A percentile compares a stretch with the other conserved stretches of the same genome.
phyloP scores from a whole-genome alignment of 2,797 vertebrate species.

The Hephaestus fuliginosus region DNA sequence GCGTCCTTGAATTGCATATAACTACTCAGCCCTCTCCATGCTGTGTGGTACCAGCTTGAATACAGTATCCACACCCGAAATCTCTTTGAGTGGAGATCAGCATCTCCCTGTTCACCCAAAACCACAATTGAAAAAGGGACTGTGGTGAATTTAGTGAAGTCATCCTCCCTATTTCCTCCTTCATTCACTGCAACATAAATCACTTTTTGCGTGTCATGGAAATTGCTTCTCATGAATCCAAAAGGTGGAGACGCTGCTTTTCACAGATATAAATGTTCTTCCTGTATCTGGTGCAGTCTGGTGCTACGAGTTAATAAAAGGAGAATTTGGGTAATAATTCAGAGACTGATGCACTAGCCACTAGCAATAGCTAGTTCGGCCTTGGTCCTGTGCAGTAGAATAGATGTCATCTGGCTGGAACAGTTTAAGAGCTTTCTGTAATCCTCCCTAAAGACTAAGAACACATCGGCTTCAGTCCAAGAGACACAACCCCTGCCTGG shows the following conservation, averaged over 20 bases:
- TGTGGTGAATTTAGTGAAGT: conserved; percentile 57
- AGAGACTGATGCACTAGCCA: not conserved
- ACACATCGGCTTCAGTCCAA: conserved; percentile 64
- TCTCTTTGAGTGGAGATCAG: conserved; percentile 8
- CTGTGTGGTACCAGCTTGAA: conserved; percentile 26
- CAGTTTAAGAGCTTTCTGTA: conserved; percentile 63
- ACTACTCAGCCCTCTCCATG: not conserved
- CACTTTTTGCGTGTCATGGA: conserved; percentile 29
- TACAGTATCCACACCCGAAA: conserved; percentile 52
- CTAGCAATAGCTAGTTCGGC: conserved; percentile 1
- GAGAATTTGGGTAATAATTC: conserved; percentile 25
- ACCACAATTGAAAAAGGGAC: conserved; percentile 57
- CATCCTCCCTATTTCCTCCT: conserved; percentile 53
- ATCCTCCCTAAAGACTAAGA: conserved; percentile 70
- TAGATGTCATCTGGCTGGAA: conserved; percentile 58
- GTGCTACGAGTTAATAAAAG: conserved; percentile 36
- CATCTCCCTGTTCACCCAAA: conserved; percentile 47
- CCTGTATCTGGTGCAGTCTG: not conserved
- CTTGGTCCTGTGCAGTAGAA: conserved; percentile 35
- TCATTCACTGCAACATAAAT: conserved; percentile 55
- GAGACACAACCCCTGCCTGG: conserved; percentile 66
- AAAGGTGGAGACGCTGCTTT: conserved; percentile 28
- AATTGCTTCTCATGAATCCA: conserved; percentile 41
- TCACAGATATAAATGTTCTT: conserved; percentile 18
- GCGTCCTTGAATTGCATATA: not conserved